Conservation (phyloP, 2,113 vertebrate species). For the Brienomyrus brachyistius region DNA sequence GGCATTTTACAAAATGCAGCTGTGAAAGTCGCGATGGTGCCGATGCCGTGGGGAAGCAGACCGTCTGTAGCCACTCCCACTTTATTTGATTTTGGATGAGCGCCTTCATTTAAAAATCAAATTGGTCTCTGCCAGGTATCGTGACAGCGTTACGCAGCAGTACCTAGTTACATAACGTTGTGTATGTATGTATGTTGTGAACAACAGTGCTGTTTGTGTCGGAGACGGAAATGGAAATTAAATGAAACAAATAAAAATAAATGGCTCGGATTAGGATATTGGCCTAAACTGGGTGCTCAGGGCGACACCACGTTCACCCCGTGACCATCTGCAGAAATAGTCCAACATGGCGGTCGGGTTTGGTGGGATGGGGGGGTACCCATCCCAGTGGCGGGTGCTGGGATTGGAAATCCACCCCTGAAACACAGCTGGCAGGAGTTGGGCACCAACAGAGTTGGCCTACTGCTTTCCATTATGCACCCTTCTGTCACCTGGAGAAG, state of each 20-base stretch:
- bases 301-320: background rate
- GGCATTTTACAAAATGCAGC: background rate
- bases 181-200: background rate
- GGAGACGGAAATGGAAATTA: background rate
- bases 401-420: background rate
- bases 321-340: conserved; percentile 64
- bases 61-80: background rate
- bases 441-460: background rate
- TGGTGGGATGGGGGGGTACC: background rate
- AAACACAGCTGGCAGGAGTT: background rate
- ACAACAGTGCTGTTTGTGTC: background rate
- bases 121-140: background rate
- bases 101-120: background rate
- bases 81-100: background rate
- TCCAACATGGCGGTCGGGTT: conserved; percentile 16
- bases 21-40: no score
- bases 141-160: background rate
- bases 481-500: background rate
- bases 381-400: background rate
- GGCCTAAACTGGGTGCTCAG: background rate
- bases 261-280: background rate
- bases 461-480: background rate
- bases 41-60: background rate
- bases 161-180: background rate
- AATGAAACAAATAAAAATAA: background rate